Evolutionary conservation across 1,140 invertebrate species (phyloP).

Genomic region (Drosophila pandora): DNA sequence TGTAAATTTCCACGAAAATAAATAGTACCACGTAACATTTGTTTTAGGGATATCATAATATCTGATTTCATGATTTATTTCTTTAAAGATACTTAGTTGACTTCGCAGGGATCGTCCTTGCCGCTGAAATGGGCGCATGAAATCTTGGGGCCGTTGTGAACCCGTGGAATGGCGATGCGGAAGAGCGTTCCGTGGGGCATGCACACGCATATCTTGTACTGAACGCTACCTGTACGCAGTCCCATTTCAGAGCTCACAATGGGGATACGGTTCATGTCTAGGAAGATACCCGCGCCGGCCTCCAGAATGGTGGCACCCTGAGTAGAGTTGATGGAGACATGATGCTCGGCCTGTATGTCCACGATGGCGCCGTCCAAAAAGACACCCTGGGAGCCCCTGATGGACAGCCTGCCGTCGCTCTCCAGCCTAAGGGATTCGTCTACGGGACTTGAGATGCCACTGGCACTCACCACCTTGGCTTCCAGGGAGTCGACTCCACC

Average conservation of each 20-base stretch:
- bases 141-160: slow-evolving; percentile 84
- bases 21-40: slow-evolving; percentile 61
- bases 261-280: slow-evolving; percentile 90
- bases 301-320: slow-evolving; percentile 91
- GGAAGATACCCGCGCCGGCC: slow-evolving; percentile 88
- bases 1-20: slow-evolving; percentile 74
- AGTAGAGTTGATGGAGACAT: slow-evolving; percentile 90
- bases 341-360: slow-evolving; percentile 89
- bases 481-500: slow-evolving; percentile 87
- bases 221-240: slow-evolving; percentile 84
- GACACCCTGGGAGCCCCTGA: slow-evolving; percentile 87
- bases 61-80: slow-evolving; percentile 20
- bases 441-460: slow-evolving; percentile 89
- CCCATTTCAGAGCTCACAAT: slow-evolving; percentile 85
- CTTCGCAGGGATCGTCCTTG: slow-evolving; percentile 88
- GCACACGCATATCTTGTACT: slow-evolving; percentile 94
- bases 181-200: slow-evolving; percentile 94
- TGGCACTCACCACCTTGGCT: slow-evolving; percentile 88
- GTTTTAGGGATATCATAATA: slow-evolving; percentile 59
- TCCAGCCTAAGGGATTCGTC: slow-evolving; percentile 88
- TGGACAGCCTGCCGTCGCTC: slow-evolving; percentile 83
- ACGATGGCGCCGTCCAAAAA: slow-evolving; percentile 87
- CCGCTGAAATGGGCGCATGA: slow-evolving; percentile 88
- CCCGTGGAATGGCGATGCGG: slow-evolving; percentile 87
- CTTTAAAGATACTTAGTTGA: slow-evolving; percentile 39